Percentiles rank a stretch among this genome's conserved stretches.
Evolutionary conservation across 2,113 vertebrate genomes (phyloP).

Genomic region (Perca fluviatilis): DNA sequence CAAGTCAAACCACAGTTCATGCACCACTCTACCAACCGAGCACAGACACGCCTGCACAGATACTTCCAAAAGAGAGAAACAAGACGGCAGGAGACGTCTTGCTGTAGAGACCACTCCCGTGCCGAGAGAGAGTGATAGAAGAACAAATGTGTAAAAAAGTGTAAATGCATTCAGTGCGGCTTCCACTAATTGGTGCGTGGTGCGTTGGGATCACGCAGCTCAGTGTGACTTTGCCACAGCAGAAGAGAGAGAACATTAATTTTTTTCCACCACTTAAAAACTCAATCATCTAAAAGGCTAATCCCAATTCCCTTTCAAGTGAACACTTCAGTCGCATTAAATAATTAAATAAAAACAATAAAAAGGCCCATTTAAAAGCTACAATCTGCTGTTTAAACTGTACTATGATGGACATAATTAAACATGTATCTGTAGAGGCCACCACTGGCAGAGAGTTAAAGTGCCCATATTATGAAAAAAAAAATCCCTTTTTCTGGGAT

Average conservation of each 20-base stretch:
- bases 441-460: neutral
- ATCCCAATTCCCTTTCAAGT: constrained; percentile 18
- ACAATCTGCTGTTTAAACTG: neutral
- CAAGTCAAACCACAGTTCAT: too few relatives aligned
- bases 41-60: too few relatives aligned
- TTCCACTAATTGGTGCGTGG: constrained; percentile 15
- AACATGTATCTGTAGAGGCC: neutral
- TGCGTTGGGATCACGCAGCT: constrained; percentile 4
- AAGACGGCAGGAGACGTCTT: too few relatives aligned
- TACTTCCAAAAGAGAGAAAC: too few relatives aligned
- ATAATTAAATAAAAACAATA: neutral
- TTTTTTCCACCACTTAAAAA: constrained; percentile 15
- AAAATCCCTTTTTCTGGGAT: too few relatives aligned
- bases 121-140: too few relatives aligned
- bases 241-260: neutral
- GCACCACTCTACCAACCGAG: too few relatives aligned
- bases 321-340: constrained; percentile 29
- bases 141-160: too few relatives aligned
- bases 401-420: neutral
- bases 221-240: neutral
- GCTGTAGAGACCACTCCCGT: too few relatives aligned
- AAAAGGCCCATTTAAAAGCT: constrained; percentile 4
- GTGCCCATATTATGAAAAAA: too few relatives aligned
- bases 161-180: neutral
- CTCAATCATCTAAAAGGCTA: constrained; percentile 7